Conservation (phyloP, 2,113 vertebrate species). For the Regulus satrapa region DNA sequence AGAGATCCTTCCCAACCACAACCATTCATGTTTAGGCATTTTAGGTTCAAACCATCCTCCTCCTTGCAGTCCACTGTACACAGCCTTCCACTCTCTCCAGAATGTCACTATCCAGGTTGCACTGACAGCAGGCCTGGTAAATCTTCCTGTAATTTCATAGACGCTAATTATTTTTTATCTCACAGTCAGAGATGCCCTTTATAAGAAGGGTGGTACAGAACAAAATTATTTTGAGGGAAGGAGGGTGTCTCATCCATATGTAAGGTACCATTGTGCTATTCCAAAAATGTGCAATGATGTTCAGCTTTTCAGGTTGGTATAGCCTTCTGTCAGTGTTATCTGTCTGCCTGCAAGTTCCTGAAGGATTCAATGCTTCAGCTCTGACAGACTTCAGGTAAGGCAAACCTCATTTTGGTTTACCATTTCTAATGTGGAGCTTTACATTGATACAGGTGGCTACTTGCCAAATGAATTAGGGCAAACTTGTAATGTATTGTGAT, state of each 20-base stretch:
- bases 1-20: neutral
- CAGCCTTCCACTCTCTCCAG: neutral
- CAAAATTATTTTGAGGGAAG: neutral
- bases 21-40: neutral
- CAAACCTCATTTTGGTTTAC: neutral
- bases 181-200: neutral
- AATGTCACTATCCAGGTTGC: neutral
- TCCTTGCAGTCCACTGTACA: rapidly evolving
- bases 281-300: neutral
- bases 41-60: neutral
- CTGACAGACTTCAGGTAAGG: neutral
- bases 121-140: neutral
- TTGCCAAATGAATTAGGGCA: neutral
- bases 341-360: neutral
- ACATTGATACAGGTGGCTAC: neutral
- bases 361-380: neutral
- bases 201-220: neutral
- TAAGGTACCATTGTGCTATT: neutral
- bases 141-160: neutral
- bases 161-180: neutral
- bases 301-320: neutral
- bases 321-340: neutral
- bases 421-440: neutral
- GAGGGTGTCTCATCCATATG: rapidly evolving
- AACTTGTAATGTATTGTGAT: neutral